Evolutionary conservation across 2,888 invertebrate species (phyloP).

Genomic region (Acrobasis suavella): DNA sequence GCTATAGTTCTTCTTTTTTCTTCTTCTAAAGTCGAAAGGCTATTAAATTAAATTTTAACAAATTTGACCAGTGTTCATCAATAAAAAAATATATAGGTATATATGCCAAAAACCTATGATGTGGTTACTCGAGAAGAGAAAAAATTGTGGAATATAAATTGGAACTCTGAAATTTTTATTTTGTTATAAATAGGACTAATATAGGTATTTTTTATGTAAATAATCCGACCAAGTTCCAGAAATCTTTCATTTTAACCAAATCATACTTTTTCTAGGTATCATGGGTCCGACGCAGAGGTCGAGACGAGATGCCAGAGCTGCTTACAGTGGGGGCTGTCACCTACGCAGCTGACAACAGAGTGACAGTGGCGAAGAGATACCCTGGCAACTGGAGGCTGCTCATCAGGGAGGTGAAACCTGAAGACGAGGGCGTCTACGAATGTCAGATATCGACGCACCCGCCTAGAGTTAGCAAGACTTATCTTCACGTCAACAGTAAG

Average conservation of each 20-base stretch:
- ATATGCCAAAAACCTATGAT: no score
- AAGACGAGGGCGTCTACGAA: constrained; percentile 86
- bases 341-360: constrained; percentile 85
- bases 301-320: constrained; percentile 84
- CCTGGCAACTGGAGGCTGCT: constrained; percentile 85
- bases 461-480: constrained; percentile 85
- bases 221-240: no score
- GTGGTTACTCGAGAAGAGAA: no score
- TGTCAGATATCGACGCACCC: constrained; percentile 89
- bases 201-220: no score
- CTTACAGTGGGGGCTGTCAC: constrained; percentile 87
- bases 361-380: constrained; percentile 84
- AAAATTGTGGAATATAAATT: no score
- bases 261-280: constrained; percentile 74
- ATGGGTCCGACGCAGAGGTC: constrained; percentile 85
- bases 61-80: no score
- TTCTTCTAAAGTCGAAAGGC: no score
- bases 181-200: no score
- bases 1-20: no score
- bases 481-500: constrained; percentile 86
- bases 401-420: constrained; percentile 85
- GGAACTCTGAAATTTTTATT: no score
- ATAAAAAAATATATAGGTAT: no score
- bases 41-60: no score
- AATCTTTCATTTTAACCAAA: not conserved